These are phyloP conservation scores for Neoseiulus cucumeris DNA, from an alignment of 1,140 invertebrate genomes.

Conservation along the genomic window DNA sequence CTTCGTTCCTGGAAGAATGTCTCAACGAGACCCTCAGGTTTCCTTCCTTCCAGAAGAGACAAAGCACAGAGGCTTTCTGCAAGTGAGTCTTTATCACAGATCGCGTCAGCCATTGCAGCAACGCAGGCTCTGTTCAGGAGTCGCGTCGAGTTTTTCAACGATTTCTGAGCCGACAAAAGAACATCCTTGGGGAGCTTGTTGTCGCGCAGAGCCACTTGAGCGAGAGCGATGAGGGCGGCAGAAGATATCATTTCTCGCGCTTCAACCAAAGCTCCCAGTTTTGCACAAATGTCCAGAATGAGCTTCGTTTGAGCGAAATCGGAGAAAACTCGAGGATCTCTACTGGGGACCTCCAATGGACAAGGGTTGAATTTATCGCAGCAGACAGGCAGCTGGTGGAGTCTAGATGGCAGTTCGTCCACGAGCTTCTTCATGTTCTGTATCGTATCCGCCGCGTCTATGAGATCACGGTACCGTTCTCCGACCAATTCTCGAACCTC, in stretches of 20 bases:
- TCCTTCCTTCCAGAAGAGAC: background rate
- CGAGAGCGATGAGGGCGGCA: background rate
- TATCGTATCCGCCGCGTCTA: conserved; percentile 26
- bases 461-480: conserved; percentile 26
- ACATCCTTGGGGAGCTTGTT: background rate
- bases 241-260: conserved; percentile 2
- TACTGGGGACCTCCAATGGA: background rate
- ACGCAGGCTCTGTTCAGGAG: background rate
- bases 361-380: background rate
- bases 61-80: background rate
- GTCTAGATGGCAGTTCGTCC: background rate
- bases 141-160: background rate
- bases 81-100: background rate
- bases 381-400: background rate
- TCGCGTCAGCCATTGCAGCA: background rate
- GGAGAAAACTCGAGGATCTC: background rate
- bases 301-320: background rate
- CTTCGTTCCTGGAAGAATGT: conserved; percentile 5
- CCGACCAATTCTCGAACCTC: conserved; percentile 28
- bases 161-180: background rate
- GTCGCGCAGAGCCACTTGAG: background rate
- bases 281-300: background rate
- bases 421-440: conserved; percentile 12
- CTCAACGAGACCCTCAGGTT: background rate
- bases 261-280: background rate